Evolutionary conservation across 2,888 invertebrate genomes (phyloP).

Genomic region (Empis livida): DNA sequence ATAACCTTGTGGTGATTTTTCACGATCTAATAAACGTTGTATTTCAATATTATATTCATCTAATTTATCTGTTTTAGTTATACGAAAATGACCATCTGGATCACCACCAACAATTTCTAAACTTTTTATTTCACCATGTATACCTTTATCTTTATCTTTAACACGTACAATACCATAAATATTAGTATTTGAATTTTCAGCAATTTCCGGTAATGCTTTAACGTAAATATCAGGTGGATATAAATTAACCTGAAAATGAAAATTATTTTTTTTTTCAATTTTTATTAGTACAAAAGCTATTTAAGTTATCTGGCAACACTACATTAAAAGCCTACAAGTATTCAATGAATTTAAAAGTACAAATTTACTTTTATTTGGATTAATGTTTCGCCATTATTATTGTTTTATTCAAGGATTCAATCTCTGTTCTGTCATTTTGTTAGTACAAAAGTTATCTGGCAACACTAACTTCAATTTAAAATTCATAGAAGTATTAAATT

Average conservation of each 20-base stretch:
- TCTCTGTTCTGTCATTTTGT: too few species aligned
- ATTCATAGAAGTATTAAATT: too few species aligned
- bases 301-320: too few species aligned
- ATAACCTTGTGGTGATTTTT: slow-evolving; percentile 65
- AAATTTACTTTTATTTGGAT: too few species aligned
- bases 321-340: too few species aligned
- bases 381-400: too few species aligned
- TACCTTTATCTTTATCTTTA: slow-evolving; percentile 68
- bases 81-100: slow-evolving; percentile 76
- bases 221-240: slow-evolving; percentile 75
- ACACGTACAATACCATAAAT: slow-evolving; percentile 84
- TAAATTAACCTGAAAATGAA: slow-evolving; percentile 75
- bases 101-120: slow-evolving; percentile 83
- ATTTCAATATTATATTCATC: slow-evolving; percentile 73
- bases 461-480: too few species aligned
- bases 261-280: too few species aligned
- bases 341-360: too few species aligned
- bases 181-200: slow-evolving; percentile 68
- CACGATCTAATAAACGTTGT: slow-evolving; percentile 63
- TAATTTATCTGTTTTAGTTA: slow-evolving; percentile 46
- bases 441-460: too few species aligned
- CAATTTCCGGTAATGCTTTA: slow-evolving; percentile 63
- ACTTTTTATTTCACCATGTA: slow-evolving; percentile 69
- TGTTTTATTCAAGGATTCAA: too few species aligned
- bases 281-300: too few species aligned